Evolutionary conservation across 2,797 vertebrate species (phyloP), one percentile per base, ranked within the genome.

Genomic region (Rhynchotus rufescens): DNA sequence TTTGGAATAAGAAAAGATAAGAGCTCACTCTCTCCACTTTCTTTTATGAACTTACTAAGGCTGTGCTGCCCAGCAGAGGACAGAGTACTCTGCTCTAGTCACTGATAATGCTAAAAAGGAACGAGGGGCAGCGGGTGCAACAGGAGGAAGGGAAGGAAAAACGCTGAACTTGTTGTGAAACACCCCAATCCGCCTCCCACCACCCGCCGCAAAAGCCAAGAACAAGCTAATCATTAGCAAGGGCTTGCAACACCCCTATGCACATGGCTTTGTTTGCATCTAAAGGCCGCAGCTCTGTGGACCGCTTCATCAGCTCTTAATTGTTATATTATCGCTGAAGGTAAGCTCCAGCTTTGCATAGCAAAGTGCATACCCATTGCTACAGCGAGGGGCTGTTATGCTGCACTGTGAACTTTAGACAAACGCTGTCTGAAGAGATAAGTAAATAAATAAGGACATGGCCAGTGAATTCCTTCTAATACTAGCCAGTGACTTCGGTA

Each of bases 1-100:
- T 96, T 96, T 97, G 96, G 96, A 94, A 93, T 30, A 44, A 65
- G 6, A 21, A 56, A 19, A 72, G 94, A 96, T 95, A 93, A 90
- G 76, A 61, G 74, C 47, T 61, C 13, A 1, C 40, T 44, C 73
- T 62, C n/a, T 10, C 49, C 61, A 62, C 82, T 84, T 86, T 26
- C 68, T 22, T 49, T 54, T 15, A 34, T 0, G 9, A 47, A 28
- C 1, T 4, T 19, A 17, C 59, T 40, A 69, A 72, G 80, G 82
- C 84, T 3, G 1, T 1, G 34, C 60, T 54, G 77, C 2, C 38
- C 69, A 52, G 77, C 73, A 66, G 13, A 75, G 92, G 80, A 71
- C 60, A 79, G 77, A 82, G 86, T 47, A n/a, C 91, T 85, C n/a
- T 0, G 9, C 38, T 34, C 74, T 12, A 3, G 2, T 2, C 15